phyloP scores from a whole-genome alignment of 2,113 vertebrate species.

The Silurus meridionalis region DNA sequence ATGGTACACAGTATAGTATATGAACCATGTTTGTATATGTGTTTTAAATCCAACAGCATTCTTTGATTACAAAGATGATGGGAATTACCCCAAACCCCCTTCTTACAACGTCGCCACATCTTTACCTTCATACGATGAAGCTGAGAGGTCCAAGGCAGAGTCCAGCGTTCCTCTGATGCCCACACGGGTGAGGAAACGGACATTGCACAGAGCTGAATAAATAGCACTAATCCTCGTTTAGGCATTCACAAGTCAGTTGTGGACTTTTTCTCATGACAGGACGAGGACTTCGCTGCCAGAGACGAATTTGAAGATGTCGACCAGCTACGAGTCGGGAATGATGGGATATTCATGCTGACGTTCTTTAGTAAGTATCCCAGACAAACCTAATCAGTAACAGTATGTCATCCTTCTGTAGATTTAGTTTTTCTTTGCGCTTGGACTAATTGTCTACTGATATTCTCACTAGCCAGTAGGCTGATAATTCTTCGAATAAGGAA shows the following conservation, averaged over 20 bases:
- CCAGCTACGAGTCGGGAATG: slow-evolving; percentile 97
- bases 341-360: slow-evolving; percentile 98
- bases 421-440: neutral
- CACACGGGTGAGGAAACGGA: slow-evolving; percentile 80
- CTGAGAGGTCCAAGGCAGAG: slow-evolving; percentile 90
- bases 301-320: slow-evolving; percentile 96
- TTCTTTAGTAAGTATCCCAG: slow-evolving; percentile 89
- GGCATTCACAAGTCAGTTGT: neutral
- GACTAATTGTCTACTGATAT: neutral
- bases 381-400: neutral
- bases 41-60: slow-evolving; percentile 56
- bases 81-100: slow-evolving; percentile 90
- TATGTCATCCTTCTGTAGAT: neutral
- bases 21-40: neutral
- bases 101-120: slow-evolving; percentile 96
- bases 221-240: neutral
- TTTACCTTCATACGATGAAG: slow-evolving; percentile 94
- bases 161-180: slow-evolving; percentile 85
- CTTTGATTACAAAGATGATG: slow-evolving; percentile 94
- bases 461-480: neutral
- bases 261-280: slow-evolving; percentile 67
- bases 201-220: neutral
- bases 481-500: neutral
- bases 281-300: slow-evolving; percentile 91
- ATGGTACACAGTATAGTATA: neutral